Evolutionary conservation across 1,140 invertebrate species (phyloP).

Genomic region (Drosophila eugracilis): DNA sequence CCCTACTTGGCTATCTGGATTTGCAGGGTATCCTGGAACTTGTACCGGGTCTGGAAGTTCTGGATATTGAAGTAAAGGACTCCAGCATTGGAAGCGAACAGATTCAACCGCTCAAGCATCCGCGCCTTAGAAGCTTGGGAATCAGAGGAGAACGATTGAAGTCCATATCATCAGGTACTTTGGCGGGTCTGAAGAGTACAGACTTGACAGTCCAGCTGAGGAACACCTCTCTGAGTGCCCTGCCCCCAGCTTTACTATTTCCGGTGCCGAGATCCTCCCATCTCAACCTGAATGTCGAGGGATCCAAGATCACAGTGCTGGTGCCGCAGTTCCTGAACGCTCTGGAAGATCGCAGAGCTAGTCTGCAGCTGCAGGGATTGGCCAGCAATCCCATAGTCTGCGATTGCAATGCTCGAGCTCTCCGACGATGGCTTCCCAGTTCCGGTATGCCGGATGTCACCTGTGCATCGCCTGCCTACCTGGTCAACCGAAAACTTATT

Average conservation of each 20-base stretch:
- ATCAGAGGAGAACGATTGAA: conserved; percentile 91
- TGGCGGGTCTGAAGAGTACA: conserved; percentile 91
- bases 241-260: conserved; percentile 93
- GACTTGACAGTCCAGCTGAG: conserved; percentile 90
- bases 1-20: conserved; percentile 92
- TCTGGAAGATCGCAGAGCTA: conserved; percentile 91
- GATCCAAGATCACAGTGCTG: conserved; percentile 90
- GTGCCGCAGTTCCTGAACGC: conserved; percentile 91
- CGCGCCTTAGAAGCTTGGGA: conserved; percentile 90
- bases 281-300: conserved; percentile 91
- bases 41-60: conserved; percentile 88
- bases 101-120: conserved; percentile 91
- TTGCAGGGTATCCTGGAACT: conserved; percentile 91
- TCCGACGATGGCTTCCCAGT: conserved; percentile 91
- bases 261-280: conserved; percentile 94
- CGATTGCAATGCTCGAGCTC: conserved; percentile 92
- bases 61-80: conserved; percentile 95
- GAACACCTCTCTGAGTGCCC: conserved; percentile 91
- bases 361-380: conserved; percentile 90
- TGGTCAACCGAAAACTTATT: conserved; percentile 89
- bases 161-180: conserved; percentile 92
- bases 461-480: conserved; percentile 89
- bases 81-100: conserved; percentile 92
- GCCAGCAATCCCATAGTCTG: conserved; percentile 92
- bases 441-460: conserved; percentile 87